Conservation (phyloP, 2,888 invertebrate species). For the Eristalis arbustorum region DNA sequence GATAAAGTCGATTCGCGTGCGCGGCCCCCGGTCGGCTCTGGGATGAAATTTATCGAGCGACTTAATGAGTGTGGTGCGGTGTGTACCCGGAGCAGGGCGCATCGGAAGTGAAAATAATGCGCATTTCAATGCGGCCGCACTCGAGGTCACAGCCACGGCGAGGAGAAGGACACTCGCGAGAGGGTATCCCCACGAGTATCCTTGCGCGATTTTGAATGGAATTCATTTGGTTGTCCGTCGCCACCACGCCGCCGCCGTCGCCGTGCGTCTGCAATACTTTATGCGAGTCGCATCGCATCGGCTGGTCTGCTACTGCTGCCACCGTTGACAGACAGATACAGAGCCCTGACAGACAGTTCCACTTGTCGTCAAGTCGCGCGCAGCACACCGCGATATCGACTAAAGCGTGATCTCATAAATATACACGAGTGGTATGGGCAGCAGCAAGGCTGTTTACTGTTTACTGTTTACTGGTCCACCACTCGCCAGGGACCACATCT, state of each 20-base stretch:
- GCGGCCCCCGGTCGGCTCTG: constrained; percentile 14
- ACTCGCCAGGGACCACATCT: neutral
- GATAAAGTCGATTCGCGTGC: constrained; percentile 64
- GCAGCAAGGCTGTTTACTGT: constrained; percentile 22
- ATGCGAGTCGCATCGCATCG: constrained; percentile 48
- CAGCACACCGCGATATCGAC: constrained; percentile 62
- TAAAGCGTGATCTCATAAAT: constrained; percentile 71
- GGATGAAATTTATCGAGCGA: constrained; percentile 71
- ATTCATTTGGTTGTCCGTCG: constrained; percentile 48
- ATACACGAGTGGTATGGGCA: constrained; percentile 60
- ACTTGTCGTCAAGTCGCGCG: constrained; percentile 69
- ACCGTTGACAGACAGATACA: constrained; percentile 65
- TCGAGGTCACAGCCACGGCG: constrained; percentile 43
- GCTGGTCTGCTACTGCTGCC: constrained; percentile 37
- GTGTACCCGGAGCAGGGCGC: neutral
- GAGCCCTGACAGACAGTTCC: constrained; percentile 68
- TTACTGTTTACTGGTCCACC: constrained; percentile 20
- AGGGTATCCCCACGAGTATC: constrained; percentile 61
- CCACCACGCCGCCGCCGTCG: neutral
- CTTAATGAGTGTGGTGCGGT: constrained; percentile 49
- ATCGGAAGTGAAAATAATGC: constrained; percentile 67
- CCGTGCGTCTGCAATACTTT: neutral
- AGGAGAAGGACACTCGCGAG: constrained; percentile 1
- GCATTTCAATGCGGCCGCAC: constrained; percentile 50
- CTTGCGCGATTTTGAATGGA: constrained; percentile 43